Evolutionary conservation across 2,888 invertebrate species (phyloP), one percentile per base, ranked within the genome.

Genomic region (Sycophila texana): DNA sequence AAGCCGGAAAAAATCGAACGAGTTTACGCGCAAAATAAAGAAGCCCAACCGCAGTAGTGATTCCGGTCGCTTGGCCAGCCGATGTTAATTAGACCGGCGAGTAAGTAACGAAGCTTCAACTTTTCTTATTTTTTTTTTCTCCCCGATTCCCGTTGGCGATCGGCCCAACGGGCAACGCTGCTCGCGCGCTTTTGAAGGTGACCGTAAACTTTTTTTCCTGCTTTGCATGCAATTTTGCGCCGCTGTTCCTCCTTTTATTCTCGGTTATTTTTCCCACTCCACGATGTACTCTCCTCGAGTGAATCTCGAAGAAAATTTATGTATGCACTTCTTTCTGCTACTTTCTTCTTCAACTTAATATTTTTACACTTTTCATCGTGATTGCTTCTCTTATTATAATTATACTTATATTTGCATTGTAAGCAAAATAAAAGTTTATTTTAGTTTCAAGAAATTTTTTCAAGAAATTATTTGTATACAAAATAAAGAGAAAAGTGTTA

Each of bases 11-110:
- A 53, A 77, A 72, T 71, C 73, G 53, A 73, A 30, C 20, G 49
- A 77, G 20, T 74, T 78, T 68, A 49, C 16, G 57, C 65, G 18
- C 26, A 71, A 72, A 71, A 79, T 70, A 13, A 66, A 61, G 70
- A 67, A 73, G 30, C 49, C 63, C 79, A 55, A 80, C 73, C 72
- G 67, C 79, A 75, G 16, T 58, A 75, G 16, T 58, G 51, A 67
- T 66, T 75, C 51, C 61, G 61, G 61, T 53, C 77, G 58, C 68
- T 68, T 39, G 67, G 58, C 18, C 47, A 10, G 65, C 71, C 67
- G 72, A 72, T 65, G 60, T 79, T 79, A 79, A 77, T 80, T 81
- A 74, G 66, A 73, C 65, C 55, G 70, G n/a, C 55, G 51, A 57
- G 74, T 58, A 74, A 57, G 74, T 58, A 74, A 71, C 60, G 57